These are phyloP conservation scores for Prunella fulvescens DNA, from an alignment of 2,113 vertebrate genomes.

Conservation along the genomic window DNA sequence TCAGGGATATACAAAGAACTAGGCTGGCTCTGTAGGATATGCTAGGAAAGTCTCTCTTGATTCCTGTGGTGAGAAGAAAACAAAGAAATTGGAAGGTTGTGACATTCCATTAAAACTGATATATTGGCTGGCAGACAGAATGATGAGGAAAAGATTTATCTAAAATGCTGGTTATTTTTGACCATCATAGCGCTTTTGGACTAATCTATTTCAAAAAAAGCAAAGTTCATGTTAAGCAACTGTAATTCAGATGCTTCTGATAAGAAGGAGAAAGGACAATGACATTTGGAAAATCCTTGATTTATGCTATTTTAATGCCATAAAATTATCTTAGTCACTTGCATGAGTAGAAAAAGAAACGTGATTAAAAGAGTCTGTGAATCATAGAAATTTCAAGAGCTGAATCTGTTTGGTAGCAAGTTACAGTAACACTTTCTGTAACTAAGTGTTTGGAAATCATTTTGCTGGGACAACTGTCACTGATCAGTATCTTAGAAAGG, in stretches of 20 bases:
- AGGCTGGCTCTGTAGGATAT: background rate
- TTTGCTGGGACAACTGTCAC: background rate
- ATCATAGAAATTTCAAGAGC: background rate
- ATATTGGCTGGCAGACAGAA: background rate
- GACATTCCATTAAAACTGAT: background rate
- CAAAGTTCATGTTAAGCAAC: background rate
- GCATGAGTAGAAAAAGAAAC: background rate
- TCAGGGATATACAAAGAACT: background rate
- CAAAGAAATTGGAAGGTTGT: background rate
- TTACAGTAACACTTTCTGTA: background rate
- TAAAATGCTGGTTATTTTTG: background rate
- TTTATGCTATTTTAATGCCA: background rate
- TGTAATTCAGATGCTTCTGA: background rate
- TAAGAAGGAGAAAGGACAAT: background rate
- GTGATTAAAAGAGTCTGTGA: background rate
- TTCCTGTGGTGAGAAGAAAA: background rate
- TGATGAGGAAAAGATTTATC: background rate
- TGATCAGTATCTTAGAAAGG: background rate
- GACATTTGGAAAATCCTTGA: background rate
- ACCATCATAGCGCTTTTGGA: background rate
- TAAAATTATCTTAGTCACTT: background rate
- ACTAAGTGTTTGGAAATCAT: background rate
- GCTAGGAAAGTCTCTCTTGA: background rate
- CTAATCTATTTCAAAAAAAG: background rate
- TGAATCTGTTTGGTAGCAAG: background rate